Evolutionary conservation across 1,140 invertebrate genomes (phyloP).

Genomic region (Apocrypta bakeri): DNA sequence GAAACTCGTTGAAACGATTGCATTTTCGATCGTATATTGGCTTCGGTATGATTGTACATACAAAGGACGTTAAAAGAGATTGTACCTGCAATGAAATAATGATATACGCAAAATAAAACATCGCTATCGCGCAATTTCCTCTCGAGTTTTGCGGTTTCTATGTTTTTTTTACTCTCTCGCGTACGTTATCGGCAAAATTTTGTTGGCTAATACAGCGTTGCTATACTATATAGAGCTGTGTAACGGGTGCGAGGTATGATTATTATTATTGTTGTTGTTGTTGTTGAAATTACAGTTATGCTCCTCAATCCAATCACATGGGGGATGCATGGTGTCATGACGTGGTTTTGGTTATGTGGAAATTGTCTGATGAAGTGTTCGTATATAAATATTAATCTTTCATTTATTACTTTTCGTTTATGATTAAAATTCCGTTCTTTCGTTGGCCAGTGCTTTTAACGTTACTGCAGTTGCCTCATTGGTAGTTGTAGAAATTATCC

Average conservation of each 20-base stretch:
- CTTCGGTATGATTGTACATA: neutral
- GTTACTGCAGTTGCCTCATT: slow-evolving; percentile 28
- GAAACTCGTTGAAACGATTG: slow-evolving; percentile 14
- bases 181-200: too few relatives aligned
- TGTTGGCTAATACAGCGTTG: neutral
- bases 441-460: slow-evolving; percentile 25
- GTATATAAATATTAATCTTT: slow-evolving; percentile 36
- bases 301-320: slow-evolving; percentile 41
- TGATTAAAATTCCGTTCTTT: slow-evolving; percentile 14
- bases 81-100: neutral
- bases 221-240: neutral
- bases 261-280: slow-evolving; percentile 25
- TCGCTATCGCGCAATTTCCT: neutral
- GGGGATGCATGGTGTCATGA: slow-evolving; percentile 43
- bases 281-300: slow-evolving; percentile 47
- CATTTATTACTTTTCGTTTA: slow-evolving; percentile 17
- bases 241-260: slow-evolving; percentile 29
- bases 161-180: too few relatives aligned
- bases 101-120: neutral
- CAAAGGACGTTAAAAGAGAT: neutral
- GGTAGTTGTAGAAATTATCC: neutral
- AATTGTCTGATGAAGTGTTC: slow-evolving; percentile 43
- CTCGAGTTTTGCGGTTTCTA: too few relatives aligned
- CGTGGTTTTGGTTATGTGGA: slow-evolving; percentile 47
- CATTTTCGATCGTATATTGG: slow-evolving; percentile 20